Conservation (phyloP, 1,140 invertebrate species). For the Chrysoperla carnea region DNA sequence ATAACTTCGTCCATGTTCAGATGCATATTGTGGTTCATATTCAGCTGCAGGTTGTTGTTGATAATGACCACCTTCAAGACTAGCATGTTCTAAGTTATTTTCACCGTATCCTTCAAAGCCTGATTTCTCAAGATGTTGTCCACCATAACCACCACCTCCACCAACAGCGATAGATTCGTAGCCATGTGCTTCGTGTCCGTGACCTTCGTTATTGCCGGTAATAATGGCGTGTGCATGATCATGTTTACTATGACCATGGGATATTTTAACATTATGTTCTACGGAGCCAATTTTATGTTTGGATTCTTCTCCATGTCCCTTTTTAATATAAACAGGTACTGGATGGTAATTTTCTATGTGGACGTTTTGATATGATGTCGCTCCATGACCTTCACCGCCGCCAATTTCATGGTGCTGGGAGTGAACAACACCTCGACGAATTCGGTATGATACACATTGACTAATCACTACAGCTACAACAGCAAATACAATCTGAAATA, state of each 20-base stretch:
- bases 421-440: no score
- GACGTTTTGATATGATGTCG: background rate
- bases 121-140: no score
- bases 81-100: no score
- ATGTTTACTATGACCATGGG: background rate
- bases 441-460: no score
- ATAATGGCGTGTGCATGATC: background rate
- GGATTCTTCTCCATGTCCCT: background rate
- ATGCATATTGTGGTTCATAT: background rate
- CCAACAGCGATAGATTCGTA: background rate
- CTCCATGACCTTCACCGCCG: background rate
- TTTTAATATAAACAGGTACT: background rate
- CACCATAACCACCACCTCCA: background rate
- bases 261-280: background rate
- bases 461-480: no score
- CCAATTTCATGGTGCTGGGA: no score
- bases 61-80: no score
- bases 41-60: no score
- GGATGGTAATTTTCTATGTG: background rate
- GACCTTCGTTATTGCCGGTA: background rate
- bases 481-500: no score
- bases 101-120: no score
- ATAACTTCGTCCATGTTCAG: background rate
- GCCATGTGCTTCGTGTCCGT: background rate
- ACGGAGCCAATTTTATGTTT: background rate